Conservation (phyloP, 2,888 invertebrate genomes). For the Drosophila differens region DNA sequence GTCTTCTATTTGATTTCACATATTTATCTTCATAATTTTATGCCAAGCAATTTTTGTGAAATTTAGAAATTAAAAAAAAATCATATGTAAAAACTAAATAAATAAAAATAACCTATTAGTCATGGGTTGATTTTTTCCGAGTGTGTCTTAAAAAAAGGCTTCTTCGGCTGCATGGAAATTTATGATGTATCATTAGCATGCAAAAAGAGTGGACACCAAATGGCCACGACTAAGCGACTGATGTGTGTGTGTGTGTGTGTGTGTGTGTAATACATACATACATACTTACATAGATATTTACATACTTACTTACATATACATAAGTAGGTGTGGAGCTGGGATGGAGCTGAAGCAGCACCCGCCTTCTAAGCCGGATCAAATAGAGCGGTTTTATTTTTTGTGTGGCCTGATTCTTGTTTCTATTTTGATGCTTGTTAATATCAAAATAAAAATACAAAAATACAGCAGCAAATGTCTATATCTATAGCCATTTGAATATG, state of each 20-base stretch:
- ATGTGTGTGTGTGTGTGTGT: background rate
- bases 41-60: background rate
- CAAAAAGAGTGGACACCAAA: constrained; percentile 68
- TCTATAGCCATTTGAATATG: background rate
- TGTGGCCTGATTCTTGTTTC: constrained; percentile 16
- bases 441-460: background rate
- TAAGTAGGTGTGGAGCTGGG: background rate
- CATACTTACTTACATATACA: background rate
- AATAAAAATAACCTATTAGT: background rate
- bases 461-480: background rate
- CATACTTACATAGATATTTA: background rate
- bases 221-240: constrained; percentile 27
- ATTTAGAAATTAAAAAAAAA: background rate
- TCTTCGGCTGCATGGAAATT: constrained; percentile 63
- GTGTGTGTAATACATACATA: background rate
- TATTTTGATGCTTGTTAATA: constrained; percentile 11
- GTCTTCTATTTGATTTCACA: background rate
- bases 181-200: constrained; percentile 83
- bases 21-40: background rate
- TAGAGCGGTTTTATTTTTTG: constrained; percentile 11
- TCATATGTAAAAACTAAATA: background rate
- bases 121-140: background rate
- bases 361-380: constrained; percentile 23
- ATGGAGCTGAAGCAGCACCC: background rate
- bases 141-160: constrained; percentile 6